phyloP scores from a whole-genome alignment of 2,888 invertebrate species.

The Dorcus hopei region DNA sequence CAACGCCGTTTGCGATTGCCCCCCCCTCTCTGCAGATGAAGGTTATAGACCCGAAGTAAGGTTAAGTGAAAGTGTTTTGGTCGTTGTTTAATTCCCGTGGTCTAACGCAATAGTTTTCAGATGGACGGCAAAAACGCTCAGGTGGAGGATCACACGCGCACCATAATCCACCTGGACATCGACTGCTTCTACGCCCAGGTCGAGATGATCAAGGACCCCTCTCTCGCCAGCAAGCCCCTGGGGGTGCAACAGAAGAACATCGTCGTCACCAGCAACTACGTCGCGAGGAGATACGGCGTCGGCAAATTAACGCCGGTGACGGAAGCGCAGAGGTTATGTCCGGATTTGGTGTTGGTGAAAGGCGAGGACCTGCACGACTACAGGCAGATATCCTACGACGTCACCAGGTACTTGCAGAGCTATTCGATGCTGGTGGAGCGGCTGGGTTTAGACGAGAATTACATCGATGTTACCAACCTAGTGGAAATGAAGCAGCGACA shows the following conservation, averaged over 20 bases:
- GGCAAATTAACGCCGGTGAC: constrained; percentile 73
- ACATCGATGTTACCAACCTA: constrained; percentile 71
- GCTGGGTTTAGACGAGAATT: constrained; percentile 83
- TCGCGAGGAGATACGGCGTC: constrained; percentile 72
- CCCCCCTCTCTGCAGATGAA: no score
- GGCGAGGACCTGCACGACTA: constrained; percentile 83
- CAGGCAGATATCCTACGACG: constrained; percentile 72
- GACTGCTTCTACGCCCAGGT: constrained; percentile 88
- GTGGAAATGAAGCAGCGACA: constrained; percentile 53
- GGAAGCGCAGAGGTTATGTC: constrained; percentile 74
- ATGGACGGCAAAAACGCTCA: constrained; percentile 7
- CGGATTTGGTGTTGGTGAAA: constrained; percentile 70
- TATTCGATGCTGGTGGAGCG: constrained; percentile 75
- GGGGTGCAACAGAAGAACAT: constrained; percentile 83
- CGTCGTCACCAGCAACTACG: constrained; percentile 82
- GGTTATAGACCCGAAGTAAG: no score
- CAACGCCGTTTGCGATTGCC: no score
- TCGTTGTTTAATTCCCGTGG: no score
- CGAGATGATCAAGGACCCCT: constrained; percentile 72
- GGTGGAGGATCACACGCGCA: constrained; percentile 58
- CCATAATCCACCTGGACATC: constrained; percentile 76
- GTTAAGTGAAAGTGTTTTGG: no score
- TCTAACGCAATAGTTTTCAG: constrained; percentile 2
- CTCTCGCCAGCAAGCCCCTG: constrained; percentile 63
- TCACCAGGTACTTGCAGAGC: constrained; percentile 67